Base-by-base conservation (phyloP, 2,888 invertebrate species). In the Andricus quercusramuli region DNA sequence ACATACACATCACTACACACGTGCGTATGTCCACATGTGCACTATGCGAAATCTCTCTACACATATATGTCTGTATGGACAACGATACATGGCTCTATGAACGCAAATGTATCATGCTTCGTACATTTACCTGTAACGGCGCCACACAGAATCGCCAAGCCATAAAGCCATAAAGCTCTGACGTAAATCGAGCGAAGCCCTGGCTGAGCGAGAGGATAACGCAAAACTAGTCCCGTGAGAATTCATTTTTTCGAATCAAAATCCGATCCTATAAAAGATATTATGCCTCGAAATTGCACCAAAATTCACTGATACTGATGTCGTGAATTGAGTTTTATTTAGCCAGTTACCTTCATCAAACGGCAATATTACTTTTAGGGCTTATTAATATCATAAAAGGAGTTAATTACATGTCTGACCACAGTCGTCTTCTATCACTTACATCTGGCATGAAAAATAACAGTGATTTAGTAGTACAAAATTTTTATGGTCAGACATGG, bases 11-110 rank as follows among this genome's bases (percentile, higher is more conserved):
- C 59, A 65, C 25, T 67, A 56, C 37, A 77, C 22, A 62, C 25
- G 6, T 62, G 25, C 25, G 62, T 62, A 37, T 62, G 32, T 76
- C 79, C 78, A 65, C 29, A 59, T 51, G 76, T 78, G 78, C 64
- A 78, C 70, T 80, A 68, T 83, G 70, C 80, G 82, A 82, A 79
- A 77, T 78, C 79, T 82, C 65, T 82, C 79, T 80, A 79, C 80
- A 83, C n/a, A n/a, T 79, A 67, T 67, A 78, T 78, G 32, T 70
- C 51, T 47, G 77, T 77, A 65, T 66, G 37, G n/a, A 67, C 29
- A 59, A 17, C 59, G 32, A 25, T 79, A 82, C 83, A 83, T 78
- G 68, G 66, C 78, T 80, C 80, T 79, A 78, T 78, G 80, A 68
- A 78, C 67, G 78, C 77, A 25, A 25, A 62, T 56, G 56, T 56